These are phyloP conservation scores for Dryobates pubescens DNA, from an alignment of 2,797 vertebrate species.

Conservation along the genomic window DNA sequence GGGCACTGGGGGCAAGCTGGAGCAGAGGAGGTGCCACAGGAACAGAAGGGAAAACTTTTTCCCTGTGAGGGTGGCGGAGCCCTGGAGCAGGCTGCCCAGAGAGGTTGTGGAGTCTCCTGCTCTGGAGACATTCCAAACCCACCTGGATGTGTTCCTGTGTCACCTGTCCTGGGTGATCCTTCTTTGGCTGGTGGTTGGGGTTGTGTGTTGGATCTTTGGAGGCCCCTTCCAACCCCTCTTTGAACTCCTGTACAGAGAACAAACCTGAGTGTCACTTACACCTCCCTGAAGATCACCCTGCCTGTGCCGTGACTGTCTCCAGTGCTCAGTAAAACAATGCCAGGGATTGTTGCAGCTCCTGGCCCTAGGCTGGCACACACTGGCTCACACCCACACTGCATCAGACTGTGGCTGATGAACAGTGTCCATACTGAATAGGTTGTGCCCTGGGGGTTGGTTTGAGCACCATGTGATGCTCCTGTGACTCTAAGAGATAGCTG, in stretches of 20 bases:
- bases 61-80: too few relatives aligned
- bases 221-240: too few relatives aligned
- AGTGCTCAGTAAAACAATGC: background rate
- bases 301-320: background rate
- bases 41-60: too few relatives aligned
- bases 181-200: too few relatives aligned
- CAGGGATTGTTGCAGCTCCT: background rate
- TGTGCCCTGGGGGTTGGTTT: background rate
- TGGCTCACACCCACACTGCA: background rate
- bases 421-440: background rate
- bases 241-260: background rate
- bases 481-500: background rate
- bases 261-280: background rate
- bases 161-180: too few relatives aligned
- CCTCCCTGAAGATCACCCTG: background rate
- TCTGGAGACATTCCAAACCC: too few relatives aligned
- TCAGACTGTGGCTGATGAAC: background rate
- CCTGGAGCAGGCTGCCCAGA: too few relatives aligned
- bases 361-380: background rate
- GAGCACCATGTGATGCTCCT: background rate
- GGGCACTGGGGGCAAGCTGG: too few relatives aligned
- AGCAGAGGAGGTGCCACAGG: too few relatives aligned
- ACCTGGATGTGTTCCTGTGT: too few relatives aligned
- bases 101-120: too few relatives aligned
- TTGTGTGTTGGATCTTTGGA: too few relatives aligned